Base-by-base conservation (phyloP, 1,140 invertebrate species). In the Pantala flavescens region DNA sequence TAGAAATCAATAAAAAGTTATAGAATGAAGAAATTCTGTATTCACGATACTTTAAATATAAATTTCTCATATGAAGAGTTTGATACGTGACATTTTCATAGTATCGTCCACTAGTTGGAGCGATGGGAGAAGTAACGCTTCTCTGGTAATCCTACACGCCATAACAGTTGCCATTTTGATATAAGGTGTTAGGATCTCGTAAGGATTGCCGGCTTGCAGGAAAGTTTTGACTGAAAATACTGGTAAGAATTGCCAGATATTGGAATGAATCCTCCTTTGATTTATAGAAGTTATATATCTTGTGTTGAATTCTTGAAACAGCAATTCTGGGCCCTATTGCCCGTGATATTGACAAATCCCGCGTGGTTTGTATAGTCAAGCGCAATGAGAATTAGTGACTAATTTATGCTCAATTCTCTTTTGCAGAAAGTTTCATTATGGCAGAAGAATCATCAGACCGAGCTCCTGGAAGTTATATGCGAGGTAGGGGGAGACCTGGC, bases 151-250 rank as follows among this genome's bases (percentile, higher is more conserved):
- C 49, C 49, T 63, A 63, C 49, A 7, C 49, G 5, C 1, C 49
- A 63, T 63, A 63, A 63, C 49, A 63, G 49, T 19, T 63, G 49
- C 49, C 49, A 63, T 63, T 63, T 63, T 63, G 49, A 63, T 63
- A 19, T 63, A 16, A 16, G n/a, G 49, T 63, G 14, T 21, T 16
- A 19, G 49, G n/a, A 12, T 7, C 5, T 16, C 14, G 2, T 16
- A 5, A 1, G 49, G n/a, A 19, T 21, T 63, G n/a, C 49, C 49
- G 49, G 49, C 49, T 21, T 19, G n/a, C 14, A 7, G 16, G 2
- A 7, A 19, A 5, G 28, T 63, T 16, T 63, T 63, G 49, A 63
- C 49, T 63, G 49, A 19, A 21, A 7, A 7, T 63, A 19, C n/a
- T 14, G 49, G 14, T 63, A 21, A 19, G 3, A 63, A 12, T 63